Base-by-base conservation (phyloP, 2,888 invertebrate species). In the Nudaria mundana region DNA sequence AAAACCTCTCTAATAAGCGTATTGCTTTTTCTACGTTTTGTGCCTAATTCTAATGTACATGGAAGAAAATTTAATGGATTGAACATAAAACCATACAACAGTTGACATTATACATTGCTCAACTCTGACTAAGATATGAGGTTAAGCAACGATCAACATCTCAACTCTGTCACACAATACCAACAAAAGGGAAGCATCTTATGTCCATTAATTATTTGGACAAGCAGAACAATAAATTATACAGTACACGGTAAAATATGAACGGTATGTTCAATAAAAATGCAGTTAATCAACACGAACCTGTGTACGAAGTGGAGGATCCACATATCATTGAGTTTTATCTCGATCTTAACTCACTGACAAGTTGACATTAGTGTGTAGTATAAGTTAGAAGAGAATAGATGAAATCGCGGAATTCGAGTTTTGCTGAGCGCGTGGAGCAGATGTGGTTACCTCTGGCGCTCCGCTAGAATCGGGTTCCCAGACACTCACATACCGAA, bases 321-420 rank as follows among this genome's bases (percentile, higher is more conserved):
- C 50, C 55, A 64, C 63, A 61, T 60, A 61, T 66, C 66, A 66
- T 66, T 42, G 39, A 14, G 15, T 28, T 55, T 58, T 61, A 64
- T 66, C 63, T 66, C 30, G 50, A 63, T 64, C 64, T 64, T 49
- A 44, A 50, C 48, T 31, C 32, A 48, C 40, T 61, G 63, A 66
- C 63, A 63, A 63, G 63, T 56, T 61, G 66, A 61, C 52, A 52
- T 44, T 46, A 39, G 31, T 22, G 32, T 28, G 8, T 29, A 32
- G 41, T 16, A 3, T 13, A 41, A 41, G 41, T 24, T 8, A 33
- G 20, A 23, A 13, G 32, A 29, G 10, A n/a, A n/a, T n/a, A n/a
- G n/a, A n/a, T n/a, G n/a, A n/a, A n/a, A n/a, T n/a, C n/a, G n/a
- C 1, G 2, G 13, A 10, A n/a, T n/a, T n/a, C n/a, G n/a, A n/a